phyloP scores from a whole-genome alignment of 2,888 invertebrate species.

The Drosophila paramelanica region DNA sequence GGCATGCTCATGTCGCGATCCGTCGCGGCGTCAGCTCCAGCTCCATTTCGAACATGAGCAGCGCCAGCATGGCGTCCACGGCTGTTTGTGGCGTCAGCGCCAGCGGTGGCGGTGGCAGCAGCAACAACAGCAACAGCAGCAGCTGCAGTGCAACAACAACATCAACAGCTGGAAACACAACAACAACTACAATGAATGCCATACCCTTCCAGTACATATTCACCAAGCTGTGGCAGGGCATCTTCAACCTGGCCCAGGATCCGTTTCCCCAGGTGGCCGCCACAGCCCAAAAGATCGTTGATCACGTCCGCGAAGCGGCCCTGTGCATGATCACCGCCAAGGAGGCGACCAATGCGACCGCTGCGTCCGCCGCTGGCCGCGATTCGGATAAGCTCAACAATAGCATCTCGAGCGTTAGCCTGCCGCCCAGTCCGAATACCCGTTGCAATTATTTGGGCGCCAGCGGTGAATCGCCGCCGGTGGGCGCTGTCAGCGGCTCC shows the following conservation, averaged over 20 bases:
- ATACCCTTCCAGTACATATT: conserved; percentile 89
- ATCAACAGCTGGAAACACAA: background rate
- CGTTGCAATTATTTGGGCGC: conserved; percentile 84
- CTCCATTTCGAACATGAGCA: conserved; percentile 87
- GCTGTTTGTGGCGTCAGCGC: background rate
- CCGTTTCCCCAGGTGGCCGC: conserved; percentile 93
- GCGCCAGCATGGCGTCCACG: conserved; percentile 28
- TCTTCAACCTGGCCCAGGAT: conserved; percentile 92
- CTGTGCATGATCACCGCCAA: conserved; percentile 83
- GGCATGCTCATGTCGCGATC: conserved; percentile 83
- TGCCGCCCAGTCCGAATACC: conserved; percentile 88
- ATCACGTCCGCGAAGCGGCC: conserved; percentile 90
- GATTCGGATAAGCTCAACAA: conserved; percentile 76
- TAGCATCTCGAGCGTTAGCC: conserved; percentile 85
- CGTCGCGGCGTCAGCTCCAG: conserved; percentile 90
- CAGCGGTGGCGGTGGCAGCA: conserved; percentile 16
- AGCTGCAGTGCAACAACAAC: background rate
- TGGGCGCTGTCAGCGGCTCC: conserved; percentile 16
- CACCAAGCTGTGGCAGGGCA: conserved; percentile 94
- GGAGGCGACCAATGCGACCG: conserved; percentile 81
- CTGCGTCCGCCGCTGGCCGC: conserved; percentile 10
- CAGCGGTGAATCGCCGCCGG: conserved; percentile 60
- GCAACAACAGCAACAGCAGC: background rate
- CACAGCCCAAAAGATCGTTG: conserved; percentile 92
- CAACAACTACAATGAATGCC: conserved; percentile 52